A percentile compares a stretch with the other conserved stretches of the same genome.
phyloP scores from a whole-genome alignment of 2,888 invertebrate species.

The Autographa gamma region DNA sequence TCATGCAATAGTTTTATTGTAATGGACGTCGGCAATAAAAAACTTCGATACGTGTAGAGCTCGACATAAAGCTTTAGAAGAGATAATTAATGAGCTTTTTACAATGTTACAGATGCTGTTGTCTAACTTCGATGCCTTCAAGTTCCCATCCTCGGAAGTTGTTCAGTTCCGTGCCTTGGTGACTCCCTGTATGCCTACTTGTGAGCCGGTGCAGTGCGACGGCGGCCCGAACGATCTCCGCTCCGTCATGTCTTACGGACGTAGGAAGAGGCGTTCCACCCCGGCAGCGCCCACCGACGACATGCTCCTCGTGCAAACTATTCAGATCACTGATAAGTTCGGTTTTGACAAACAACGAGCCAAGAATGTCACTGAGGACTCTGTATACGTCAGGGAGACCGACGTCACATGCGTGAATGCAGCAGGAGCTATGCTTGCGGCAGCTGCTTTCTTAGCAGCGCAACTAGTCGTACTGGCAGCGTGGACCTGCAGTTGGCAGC shows the following conservation, averaged over 20 bases:
- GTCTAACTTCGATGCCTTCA: conserved; percentile 98
- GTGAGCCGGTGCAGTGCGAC: conserved; percentile 97
- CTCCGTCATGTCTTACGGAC: conserved; percentile 95
- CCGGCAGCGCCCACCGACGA: conserved; percentile 91
- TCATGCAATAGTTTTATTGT: conserved; percentile 34
- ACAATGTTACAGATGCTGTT: conserved; percentile 91
- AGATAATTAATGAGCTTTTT: conserved; percentile 38
- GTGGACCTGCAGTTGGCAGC: conserved; percentile 96
- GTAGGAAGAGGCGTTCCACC: conserved; percentile 93
- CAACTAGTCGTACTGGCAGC: conserved; percentile 96
- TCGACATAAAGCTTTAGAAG: conserved; percentile 17
- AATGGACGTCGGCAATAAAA: conserved; percentile 26
- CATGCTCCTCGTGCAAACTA: conserved; percentile 95
- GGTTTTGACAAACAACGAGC: conserved; percentile 93
- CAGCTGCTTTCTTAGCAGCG: conserved; percentile 95
- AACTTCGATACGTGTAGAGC: conserved; percentile 28
- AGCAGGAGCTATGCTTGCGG: conserved; percentile 95
- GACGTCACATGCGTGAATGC: conserved; percentile 92
- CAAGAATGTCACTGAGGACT: conserved; percentile 91
- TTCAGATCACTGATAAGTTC: conserved; percentile 97
- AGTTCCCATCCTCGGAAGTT: conserved; percentile 98
- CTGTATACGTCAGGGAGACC: conserved; percentile 91
- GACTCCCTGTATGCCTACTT: conserved; percentile 97
- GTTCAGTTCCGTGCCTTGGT: conserved; percentile 98
- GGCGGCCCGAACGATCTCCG: conserved; percentile 95